Evolutionary conservation across 2,888 invertebrate genomes (phyloP), one percentile per base, ranked within the genome.

Genomic region (Thymelicus sylvestris): DNA sequence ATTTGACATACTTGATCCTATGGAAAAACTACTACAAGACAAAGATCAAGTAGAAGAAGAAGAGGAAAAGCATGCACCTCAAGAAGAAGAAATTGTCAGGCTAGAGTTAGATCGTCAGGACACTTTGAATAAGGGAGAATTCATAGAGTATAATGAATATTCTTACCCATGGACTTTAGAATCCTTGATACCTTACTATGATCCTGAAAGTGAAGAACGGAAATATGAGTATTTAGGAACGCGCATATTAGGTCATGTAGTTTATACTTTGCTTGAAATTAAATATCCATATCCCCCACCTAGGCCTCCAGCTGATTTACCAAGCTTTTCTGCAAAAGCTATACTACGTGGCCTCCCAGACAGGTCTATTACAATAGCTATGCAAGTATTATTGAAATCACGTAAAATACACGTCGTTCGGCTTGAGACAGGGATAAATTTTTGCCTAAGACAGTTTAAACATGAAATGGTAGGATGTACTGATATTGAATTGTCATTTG

Each of bases 61-160:
- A 12, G 90, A 90, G 75, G 83, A 88, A 74, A 82, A 86, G 59
- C 72, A 81, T 10, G 68, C 72, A 2, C 80, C 86, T 4, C 86
- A 88, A 75, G 82, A 85, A 71, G 94, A 94, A 79, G 89, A 92
- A 81, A 88, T 94, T 59, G 81, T 92, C 66, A 83, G 89, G 44
- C 76, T 90, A 6, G 95, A 95, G 83, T 80, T 94, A 67, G 88
- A 91, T 66, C 89, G 95, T 59, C 95, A 95, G 80, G 91, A 95
- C 73, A 83, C 87, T 13, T 79, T 95, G 60, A 95, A 95, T 82
- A 90, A 94, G 61, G 83, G 83, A 50, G 95, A 95, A 77, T 94
- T 96, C 75, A 81, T 89, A 39, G 94, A 94, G 75, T 96, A 96
- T 82, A 88, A 94, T 66, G 83, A 92, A 72, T 91, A 93, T 72